Evolutionary conservation across 92 coral and sea anemone species (phyloP), one percentile per base, ranked within the genome.

Genomic region (Parazoanthus swiftii): DNA sequence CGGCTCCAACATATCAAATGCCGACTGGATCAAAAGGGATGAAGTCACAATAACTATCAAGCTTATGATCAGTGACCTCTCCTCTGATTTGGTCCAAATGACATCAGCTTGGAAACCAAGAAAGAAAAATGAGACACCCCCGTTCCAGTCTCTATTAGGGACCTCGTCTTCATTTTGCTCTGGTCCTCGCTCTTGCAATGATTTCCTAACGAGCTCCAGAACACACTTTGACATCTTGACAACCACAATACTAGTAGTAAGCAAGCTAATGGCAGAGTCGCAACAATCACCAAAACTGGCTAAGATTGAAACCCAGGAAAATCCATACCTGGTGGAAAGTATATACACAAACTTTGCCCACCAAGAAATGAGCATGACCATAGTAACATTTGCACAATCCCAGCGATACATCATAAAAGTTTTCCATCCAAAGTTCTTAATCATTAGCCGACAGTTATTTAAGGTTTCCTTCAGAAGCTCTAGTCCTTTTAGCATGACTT

Each of bases 1-100:
- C 44, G 95, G 97, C 80, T 97, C 97, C 2, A 94, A 89, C 26
- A 95, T 91, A 76, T 95, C 95, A 73, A 88, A 90, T 35, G 92
- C 94, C 43, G 96, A 95, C 90, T 95, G 95, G 23, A 97, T 86
- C 37, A 97, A 90, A 74, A 92, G 86, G 2, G 99, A 95, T 37
- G 96, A 84, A 35, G 95, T 95, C 37, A 97, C 94, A 87, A 97
- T 93, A 82, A 95, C 67, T 18, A 97, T 89, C 16, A 97, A 89
- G 15, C 95, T 89, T 81, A 95, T 56, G 20, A 92, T 89, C 79
- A 97, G 85, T 16, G 91, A 90, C 67, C 98, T 93, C 37, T 95
- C 92, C 35, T 91, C 91, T 56, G 85, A 89, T 29, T 93, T 89
- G 51, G 90, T 89, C 18, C 88, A 86, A n/a, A 88, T 77, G 33